A percentile compares a stretch with the other conserved stretches of the same genome.
phyloP scores from a whole-genome alignment of 2,797 vertebrate species.

The Melanogrammus aeglefinus region DNA sequence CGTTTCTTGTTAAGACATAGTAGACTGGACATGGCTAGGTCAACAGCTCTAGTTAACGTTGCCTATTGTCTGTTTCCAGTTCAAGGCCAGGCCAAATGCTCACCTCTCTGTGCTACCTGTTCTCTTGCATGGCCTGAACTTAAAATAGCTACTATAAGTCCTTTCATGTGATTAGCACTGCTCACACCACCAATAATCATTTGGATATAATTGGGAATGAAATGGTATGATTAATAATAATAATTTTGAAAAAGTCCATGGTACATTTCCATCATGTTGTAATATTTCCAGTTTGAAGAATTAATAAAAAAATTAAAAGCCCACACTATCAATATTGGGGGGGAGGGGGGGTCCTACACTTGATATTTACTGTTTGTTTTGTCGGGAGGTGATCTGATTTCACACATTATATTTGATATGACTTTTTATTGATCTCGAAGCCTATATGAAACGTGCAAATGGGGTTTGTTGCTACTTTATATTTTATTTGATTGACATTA shows the following conservation, averaged over 20 bases:
- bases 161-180: conserved; percentile 43
- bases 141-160: conserved; percentile 47
- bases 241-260: conserved; percentile 10
- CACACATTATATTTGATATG: conserved; percentile 54
- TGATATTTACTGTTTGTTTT: conserved; percentile 2
- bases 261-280: conserved; percentile 48
- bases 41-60: conserved; percentile 54
- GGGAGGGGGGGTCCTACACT: conserved; percentile 27
- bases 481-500: conserved; percentile 42
- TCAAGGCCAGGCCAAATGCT: conserved; percentile 51
- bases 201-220: conserved; percentile 46
- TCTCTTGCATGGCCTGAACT: conserved; percentile 44
- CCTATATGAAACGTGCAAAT: conserved; percentile 63
- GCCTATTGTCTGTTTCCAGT: conserved; percentile 50
- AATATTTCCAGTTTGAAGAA: conserved; percentile 45
- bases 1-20: conserved; percentile 44
- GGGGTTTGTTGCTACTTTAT: conserved; percentile 50
- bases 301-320: conserved; percentile 54
- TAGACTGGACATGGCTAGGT: conserved; percentile 51
- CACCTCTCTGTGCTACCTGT: conserved; percentile 42
- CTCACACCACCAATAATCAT: conserved; percentile 53
- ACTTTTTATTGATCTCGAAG: conserved; percentile 28
- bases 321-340: conserved; percentile 52
- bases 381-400: conserved; percentile 31
- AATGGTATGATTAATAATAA: conserved; percentile 40